phyloP scores from a whole-genome alignment of 1,140 invertebrate genomes.

The Bombyx mandarina region DNA sequence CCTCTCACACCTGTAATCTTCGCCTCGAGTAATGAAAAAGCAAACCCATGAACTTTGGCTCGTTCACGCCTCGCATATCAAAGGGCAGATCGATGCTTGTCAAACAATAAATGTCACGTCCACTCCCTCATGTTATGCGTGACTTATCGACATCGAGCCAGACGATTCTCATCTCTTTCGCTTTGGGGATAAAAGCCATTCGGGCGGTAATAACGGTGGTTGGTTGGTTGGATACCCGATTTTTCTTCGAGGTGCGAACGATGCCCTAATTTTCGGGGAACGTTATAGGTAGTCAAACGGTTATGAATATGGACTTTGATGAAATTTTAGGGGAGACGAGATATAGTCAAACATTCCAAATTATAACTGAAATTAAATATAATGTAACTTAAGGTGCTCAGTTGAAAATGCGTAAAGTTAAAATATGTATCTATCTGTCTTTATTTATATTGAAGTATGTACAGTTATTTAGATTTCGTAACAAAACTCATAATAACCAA shows the following conservation, averaged over 20 bases:
- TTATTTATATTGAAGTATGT: too few relatives aligned
- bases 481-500: too few relatives aligned
- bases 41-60: constrained; percentile 42
- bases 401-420: too few relatives aligned
- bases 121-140: constrained; percentile 45
- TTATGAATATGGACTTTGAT: constrained; percentile 1
- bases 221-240: constrained; percentile 28
- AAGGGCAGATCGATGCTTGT: constrained; percentile 67
- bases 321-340: too few relatives aligned
- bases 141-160: constrained; percentile 9
- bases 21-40: constrained; percentile 7
- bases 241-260: constrained; percentile 59
- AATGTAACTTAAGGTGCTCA: too few relatives aligned
- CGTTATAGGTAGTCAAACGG: constrained; percentile 38
- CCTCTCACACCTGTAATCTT: constrained; percentile 10
- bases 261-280: constrained; percentile 49
- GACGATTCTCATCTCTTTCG: constrained; percentile 4
- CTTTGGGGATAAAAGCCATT: constrained; percentile 4
- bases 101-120: constrained; percentile 69
- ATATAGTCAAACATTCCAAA: too few relatives aligned
- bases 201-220: constrained; percentile 9
- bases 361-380: too few relatives aligned
- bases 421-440: too few relatives aligned
- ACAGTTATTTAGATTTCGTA: too few relatives aligned
- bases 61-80: constrained; percentile 54